These are phyloP conservation scores for Dermolepida albohirtum DNA, from an alignment of 2,888 invertebrate species.

Conservation along the genomic window DNA sequence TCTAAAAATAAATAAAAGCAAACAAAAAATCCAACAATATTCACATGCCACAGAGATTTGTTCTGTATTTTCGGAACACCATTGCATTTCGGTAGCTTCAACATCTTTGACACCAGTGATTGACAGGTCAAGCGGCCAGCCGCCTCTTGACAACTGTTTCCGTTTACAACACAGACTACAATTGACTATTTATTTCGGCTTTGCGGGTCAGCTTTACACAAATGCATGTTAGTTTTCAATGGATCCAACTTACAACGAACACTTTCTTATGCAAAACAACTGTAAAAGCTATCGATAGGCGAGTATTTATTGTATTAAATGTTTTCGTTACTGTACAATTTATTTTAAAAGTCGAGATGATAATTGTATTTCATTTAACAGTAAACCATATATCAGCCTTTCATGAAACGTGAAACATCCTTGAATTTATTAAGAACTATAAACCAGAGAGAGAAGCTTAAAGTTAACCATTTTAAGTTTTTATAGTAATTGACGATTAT, in stretches of 20 bases:
- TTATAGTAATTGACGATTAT: too few species aligned
- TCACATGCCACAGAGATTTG: constrained; percentile 36
- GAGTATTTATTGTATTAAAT: too few species aligned
- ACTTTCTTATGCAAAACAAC: constrained; percentile 10
- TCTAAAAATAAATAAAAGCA: constrained; percentile 27
- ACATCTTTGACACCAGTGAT: constrained; percentile 52
- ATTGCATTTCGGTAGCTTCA: constrained; percentile 25
- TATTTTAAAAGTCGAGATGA: too few species aligned
- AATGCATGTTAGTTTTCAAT: constrained; percentile 27
- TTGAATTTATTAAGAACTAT: too few species aligned
- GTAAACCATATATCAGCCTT: too few species aligned
- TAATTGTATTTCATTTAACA: too few species aligned
- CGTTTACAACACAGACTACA: constrained; percentile 51
- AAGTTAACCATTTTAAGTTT: too few species aligned
- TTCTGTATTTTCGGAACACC: constrained; percentile 16
- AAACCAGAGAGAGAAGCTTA: too few species aligned
- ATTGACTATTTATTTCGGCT: constrained; percentile 44
- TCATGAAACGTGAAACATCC: too few species aligned
- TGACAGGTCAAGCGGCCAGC: constrained; percentile 54
- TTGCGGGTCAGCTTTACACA: constrained; percentile 17
- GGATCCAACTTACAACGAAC: constrained; percentile 6
- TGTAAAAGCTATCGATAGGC: background rate
- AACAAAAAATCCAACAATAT: constrained; percentile 25
- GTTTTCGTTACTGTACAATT: too few species aligned
- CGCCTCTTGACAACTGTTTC: constrained; percentile 53